These are phyloP conservation scores for Hexactinellida sp. DNA, from an alignment of 37 sponge, comb jelly and placozoan species.

Conservation along the genomic window DNA sequence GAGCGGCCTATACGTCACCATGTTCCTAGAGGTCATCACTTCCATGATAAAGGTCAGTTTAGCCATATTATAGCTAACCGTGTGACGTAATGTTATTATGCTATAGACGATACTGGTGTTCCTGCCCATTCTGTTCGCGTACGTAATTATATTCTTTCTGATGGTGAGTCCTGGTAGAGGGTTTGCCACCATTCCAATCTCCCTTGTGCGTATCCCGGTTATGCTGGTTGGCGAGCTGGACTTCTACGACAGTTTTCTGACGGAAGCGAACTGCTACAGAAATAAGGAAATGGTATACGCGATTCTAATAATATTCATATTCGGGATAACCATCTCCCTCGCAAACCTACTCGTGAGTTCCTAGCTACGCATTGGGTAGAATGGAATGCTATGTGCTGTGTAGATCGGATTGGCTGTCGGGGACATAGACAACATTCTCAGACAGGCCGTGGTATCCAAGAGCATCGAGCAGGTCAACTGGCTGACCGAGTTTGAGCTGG, in stretches of 20 bases:
- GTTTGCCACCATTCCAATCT: not conserved
- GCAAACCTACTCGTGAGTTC: not conserved
- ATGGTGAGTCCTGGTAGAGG: not conserved
- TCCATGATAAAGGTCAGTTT: not conserved
- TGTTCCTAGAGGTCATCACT: not conserved
- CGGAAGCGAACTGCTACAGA: not conserved
- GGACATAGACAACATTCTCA: conserved; percentile 3
- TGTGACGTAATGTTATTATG: not conserved
- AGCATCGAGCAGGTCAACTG: not conserved
- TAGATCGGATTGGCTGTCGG: not conserved
- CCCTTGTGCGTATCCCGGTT: not conserved
- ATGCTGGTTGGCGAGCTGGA: not conserved
- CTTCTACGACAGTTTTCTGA: conserved; percentile 1
- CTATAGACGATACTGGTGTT: not conserved
- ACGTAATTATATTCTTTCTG: not conserved
- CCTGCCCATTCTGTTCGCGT: not conserved
- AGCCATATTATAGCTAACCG: not conserved
- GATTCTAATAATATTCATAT: not conserved
- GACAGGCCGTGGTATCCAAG: conserved; percentile 5
- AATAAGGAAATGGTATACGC: not conserved
- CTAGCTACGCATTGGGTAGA: not conserved
- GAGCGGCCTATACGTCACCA: not conserved
- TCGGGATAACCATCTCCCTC: not conserved
- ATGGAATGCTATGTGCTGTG: not conserved
- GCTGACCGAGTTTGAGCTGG: not conserved